Evolutionary conservation across 2,888 invertebrate genomes (phyloP).

Genomic region (Phasia obesa): DNA sequence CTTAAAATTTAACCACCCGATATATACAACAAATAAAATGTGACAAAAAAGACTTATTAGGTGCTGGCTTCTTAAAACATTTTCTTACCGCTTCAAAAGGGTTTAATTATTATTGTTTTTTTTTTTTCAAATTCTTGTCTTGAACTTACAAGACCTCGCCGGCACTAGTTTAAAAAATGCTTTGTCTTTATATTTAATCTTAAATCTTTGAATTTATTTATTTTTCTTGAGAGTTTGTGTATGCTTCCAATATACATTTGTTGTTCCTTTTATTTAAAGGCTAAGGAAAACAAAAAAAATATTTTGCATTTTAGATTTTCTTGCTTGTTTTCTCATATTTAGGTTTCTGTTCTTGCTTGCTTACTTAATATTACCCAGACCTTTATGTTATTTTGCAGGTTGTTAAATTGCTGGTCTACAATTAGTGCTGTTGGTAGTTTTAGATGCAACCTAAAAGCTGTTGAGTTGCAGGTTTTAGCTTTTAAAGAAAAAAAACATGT

Average conservation of each 20-base stretch:
- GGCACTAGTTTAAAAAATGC: neutral
- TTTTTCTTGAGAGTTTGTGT: neutral
- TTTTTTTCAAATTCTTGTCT: neutral
- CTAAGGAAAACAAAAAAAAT: neutral
- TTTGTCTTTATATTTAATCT: neutral
- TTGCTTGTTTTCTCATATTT: neutral
- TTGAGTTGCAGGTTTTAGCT: conserved; percentile 46
- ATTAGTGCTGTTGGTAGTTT: conserved; percentile 38
- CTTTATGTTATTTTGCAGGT: conserved; percentile 39
- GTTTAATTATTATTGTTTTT: no score
- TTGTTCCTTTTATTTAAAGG: conserved; percentile 30
- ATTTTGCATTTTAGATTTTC: neutral
- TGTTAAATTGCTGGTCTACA: conserved; percentile 63
- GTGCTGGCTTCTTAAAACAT: no score
- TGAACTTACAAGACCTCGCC: neutral
- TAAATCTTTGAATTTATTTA: conserved; percentile 25
- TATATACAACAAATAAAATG: no score
- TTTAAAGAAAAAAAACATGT: conserved; percentile 62
- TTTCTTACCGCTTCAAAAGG: no score
- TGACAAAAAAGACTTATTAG: no score
- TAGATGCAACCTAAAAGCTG: conserved; percentile 42
- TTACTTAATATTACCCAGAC: conserved; percentile 9
- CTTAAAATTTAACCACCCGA: no score
- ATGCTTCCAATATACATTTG: neutral
- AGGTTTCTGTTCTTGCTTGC: neutral